Evolutionary conservation across 2,797 vertebrate species (phyloP).

Genomic region (Paguma larvata): DNA sequence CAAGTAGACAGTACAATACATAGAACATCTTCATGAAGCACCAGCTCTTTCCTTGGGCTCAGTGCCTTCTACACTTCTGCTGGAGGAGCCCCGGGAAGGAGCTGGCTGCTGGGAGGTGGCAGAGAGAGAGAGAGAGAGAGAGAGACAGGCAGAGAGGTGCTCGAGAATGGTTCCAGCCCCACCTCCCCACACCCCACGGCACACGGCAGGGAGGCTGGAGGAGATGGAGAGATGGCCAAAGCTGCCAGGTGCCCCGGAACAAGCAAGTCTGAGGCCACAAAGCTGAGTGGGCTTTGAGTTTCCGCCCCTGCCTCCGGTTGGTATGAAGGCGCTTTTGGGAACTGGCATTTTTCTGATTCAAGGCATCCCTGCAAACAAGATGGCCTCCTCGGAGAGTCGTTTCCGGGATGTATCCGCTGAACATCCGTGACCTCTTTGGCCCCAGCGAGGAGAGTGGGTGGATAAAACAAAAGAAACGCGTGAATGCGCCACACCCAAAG

Average conservation of each 20-base stretch:
- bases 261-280: not conserved
- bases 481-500: not conserved
- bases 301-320: too few relatives aligned
- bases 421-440: not conserved
- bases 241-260: too few relatives aligned
- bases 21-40: fast-evolving
- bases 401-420: not conserved
- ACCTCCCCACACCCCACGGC: fast-evolving
- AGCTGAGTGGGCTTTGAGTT: not conserved
- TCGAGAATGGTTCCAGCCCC: not conserved
- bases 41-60: not conserved
- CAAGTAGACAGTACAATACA: fast-evolving
- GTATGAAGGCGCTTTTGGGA: not conserved
- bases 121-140: fast-evolving
- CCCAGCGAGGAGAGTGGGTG: not conserved
- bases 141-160: not conserved
- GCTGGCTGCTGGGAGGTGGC: too few relatives aligned
- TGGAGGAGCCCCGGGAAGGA: too few relatives aligned
- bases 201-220: not conserved
- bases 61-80: not conserved
- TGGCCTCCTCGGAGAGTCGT: not conserved
- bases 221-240: fast-evolving
- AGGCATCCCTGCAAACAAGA: not conserved
- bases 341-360: not conserved
- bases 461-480: not conserved